Base-by-base conservation (phyloP, 2,797 vertebrate species). In the Podargus strigoides region DNA sequence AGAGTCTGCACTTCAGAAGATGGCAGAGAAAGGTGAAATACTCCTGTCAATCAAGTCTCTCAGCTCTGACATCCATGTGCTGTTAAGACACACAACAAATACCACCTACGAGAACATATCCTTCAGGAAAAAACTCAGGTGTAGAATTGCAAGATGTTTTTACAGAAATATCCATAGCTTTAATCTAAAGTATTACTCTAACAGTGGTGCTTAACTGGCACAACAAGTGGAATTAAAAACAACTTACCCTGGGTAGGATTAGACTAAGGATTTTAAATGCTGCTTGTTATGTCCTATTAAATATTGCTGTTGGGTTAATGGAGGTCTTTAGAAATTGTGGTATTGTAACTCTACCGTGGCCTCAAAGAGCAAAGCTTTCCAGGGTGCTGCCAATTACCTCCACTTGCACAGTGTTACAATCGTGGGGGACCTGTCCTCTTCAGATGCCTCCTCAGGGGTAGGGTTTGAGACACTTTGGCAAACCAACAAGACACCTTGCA, bases 21-120 rank as follows among this genome's bases (percentile, higher is more conserved):
- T 0, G 4, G 18, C 49, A 75, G 28, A 58, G 50, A 53, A 75
- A 73, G 32, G 64, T 18, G 37, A 73, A 83, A 42, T 9, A n/a
- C 19, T 22, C 44, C 30, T 32, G 24, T 34, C 59, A 37, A 42
- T 28, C 59, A 13, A 23, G 37, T n/a, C 30, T 47, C 58, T 27
- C 63, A 13, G 44, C 73, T 67, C 39, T 0, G 1, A 17, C 0
- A 7, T 27, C 5, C 41, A 7, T 0, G 1, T 49, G 39, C 27
- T 66, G 36, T 44, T 39, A 34, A 69, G 34, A 18, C 27, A 32
- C 37, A 34, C 46, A 20, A 20, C 8, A 59, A 60, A 55, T 7
- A 44, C 8, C 53, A 53, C n/a, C 63, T n/a, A 39, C 2, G 4
- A 30, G 44, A 74, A 53, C 7, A 30, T 0, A 0, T 24, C 32